Base-by-base conservation (phyloP, 2,113 vertebrate species). In the Pardalotus punctatus region DNA sequence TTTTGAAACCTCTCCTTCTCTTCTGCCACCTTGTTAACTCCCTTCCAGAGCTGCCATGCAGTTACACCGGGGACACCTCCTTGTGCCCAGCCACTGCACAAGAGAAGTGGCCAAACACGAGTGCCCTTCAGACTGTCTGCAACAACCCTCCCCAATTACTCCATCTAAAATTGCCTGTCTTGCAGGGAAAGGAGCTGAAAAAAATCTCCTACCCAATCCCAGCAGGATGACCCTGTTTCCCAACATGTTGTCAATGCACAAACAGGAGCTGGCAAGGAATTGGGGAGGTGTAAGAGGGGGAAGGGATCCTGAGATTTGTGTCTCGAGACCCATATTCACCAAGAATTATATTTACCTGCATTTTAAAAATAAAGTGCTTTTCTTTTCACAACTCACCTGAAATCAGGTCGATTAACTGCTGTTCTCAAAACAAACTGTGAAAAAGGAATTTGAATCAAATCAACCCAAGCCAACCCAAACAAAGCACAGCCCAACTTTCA, bases 401-500 rank as follows among this genome's bases (percentile, higher is more conserved):
- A 95, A 91, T 84, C 33, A 58, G 61, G 80, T n/a, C 12, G 22
- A 77, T 93, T 86, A 81, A 64, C 67, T 78, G 35, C 38, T 9
- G 2, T 60, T 84, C 86, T 78, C 81, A 88, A 97, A 97, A 96
- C 96, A 96, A 97, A 96, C 43, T 81, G 90, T 96, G 97, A 98
- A 98, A 93, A 97, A 90, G 91, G 77, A 91, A 96, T 83, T 94
- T 73, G 53, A 92, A 95, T 86, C 61, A 97, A 97, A 96, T 56
- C 81, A 97, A 97, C 89, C 74, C 65, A 67, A 96, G 86, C 27
- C 48, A 71, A 82, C 45, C 73, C 93, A 97, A 97, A 96, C 64
- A 97, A 98, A 97, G 91, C 74, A 90, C 92, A 96, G 50, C 27
- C 53, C 97, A 97, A 96, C 94, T 97, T 98, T 98, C 93, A 91